phyloP scores from a whole-genome alignment of 2,888 invertebrate genomes.

The Actias luna region DNA sequence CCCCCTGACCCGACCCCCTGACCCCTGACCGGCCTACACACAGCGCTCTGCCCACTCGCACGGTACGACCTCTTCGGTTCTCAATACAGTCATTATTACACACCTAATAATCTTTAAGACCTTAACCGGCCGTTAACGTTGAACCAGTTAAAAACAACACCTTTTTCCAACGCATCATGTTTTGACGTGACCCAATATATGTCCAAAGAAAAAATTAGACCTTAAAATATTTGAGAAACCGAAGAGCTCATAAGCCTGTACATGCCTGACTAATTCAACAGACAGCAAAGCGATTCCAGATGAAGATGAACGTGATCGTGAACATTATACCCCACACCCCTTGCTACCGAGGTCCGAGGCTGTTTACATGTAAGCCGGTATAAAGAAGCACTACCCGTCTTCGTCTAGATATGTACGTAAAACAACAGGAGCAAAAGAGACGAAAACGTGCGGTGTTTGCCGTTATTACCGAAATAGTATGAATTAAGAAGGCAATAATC shows the following conservation, averaged over 20 bases:
- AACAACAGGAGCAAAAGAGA: neutral
- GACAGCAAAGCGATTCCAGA: conserved; percentile 44
- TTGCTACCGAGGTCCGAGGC: conserved; percentile 44
- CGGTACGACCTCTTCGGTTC: conserved; percentile 9
- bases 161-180: too few relatives aligned
- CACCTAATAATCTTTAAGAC: neutral
- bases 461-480: neutral
- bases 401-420: neutral
- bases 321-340: conserved; percentile 48
- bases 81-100: neutral
- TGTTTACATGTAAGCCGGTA: conserved; percentile 7
- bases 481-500: neutral
- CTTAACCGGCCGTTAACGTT: neutral
- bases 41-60: conserved; percentile 47
- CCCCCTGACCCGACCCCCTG: conserved; percentile 25
- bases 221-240: too few relatives aligned
- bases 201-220: too few relatives aligned
- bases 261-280: conserved; percentile 5
- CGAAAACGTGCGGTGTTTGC: neutral
- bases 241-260: neutral
- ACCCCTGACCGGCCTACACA: conserved; percentile 25
- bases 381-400: neutral
- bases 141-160: too few relatives aligned
- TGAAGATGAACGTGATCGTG: conserved; percentile 48
- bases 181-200: too few relatives aligned